Percentiles rank a stretch among this genome's conserved stretches.
Evolutionary conservation across 2,888 invertebrate genomes (phyloP).

Genomic region (Drosophila algonquin): DNA sequence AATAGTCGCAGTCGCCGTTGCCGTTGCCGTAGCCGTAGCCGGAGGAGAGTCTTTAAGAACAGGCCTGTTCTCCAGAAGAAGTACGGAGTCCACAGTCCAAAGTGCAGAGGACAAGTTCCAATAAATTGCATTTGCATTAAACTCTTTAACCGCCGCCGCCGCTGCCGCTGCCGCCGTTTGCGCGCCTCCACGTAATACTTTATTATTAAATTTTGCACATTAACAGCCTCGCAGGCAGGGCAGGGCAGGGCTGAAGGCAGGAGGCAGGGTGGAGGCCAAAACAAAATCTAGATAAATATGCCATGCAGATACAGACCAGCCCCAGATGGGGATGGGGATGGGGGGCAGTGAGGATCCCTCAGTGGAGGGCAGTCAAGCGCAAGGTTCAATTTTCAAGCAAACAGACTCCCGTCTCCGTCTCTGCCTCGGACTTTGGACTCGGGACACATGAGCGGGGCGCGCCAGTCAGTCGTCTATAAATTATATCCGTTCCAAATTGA

Average conservation of each 20-base stretch:
- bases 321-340: no score
- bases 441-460: slow-evolving; percentile 63
- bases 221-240: slow-evolving; percentile 50
- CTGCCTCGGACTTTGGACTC: slow-evolving; percentile 6
- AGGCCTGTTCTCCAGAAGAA: not conserved
- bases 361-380: slow-evolving; percentile 62
- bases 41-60: slow-evolving; percentile 57
- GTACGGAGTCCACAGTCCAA: slow-evolving; percentile 7
- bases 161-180: slow-evolving; percentile 4
- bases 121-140: slow-evolving; percentile 52
- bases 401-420: slow-evolving; percentile 42
- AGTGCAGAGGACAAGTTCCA: slow-evolving; percentile 42
- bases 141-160: slow-evolving; percentile 65
- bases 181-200: slow-evolving; percentile 62
- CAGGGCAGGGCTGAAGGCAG: slow-evolving; percentile 14
- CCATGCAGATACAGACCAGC: slow-evolving; percentile 49
- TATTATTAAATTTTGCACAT: slow-evolving; percentile 78
- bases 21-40: slow-evolving; percentile 5
- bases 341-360: not conserved
- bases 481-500: slow-evolving; percentile 84
- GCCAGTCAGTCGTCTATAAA: slow-evolving; percentile 83
- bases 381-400: slow-evolving; percentile 73
- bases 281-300: slow-evolving; percentile 78
- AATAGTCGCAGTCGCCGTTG: slow-evolving; percentile 41
- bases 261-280: slow-evolving; percentile 44